Conservation (phyloP, 30 jellyfish, hydroid and myxozoan genomes). For the Pelagia noctiluca region DNA sequence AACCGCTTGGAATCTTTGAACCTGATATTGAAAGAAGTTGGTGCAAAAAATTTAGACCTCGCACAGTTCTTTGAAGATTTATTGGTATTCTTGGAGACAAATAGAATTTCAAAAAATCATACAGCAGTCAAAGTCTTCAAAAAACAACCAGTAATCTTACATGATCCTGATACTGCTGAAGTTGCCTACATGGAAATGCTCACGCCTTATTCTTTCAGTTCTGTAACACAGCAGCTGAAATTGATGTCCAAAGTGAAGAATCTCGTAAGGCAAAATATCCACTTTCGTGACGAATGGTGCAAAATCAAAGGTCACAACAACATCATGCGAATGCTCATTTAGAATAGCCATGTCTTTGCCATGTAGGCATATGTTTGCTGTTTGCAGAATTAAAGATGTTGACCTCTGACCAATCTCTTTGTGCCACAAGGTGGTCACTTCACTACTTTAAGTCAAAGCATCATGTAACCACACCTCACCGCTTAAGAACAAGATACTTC, state of each 20-base stretch:
- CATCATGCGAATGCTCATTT: neutral
- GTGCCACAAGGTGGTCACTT: neutral
- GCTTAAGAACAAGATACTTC: no score
- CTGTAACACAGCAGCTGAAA: neutral
- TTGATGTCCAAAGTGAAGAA: neutral
- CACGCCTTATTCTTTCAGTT: neutral
- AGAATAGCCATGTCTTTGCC: slow-evolving; percentile 1
- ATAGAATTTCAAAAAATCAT: neutral
- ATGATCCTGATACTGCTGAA: neutral
- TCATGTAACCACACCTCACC: neutral
- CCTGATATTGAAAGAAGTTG: neutral
- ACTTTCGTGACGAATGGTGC: neutral
- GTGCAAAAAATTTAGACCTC: neutral
- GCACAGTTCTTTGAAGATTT: slow-evolving; percentile 1
- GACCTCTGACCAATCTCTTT: neutral
- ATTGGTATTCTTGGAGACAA: neutral
- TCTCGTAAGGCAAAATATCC: neutral
- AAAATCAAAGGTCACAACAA: neutral
- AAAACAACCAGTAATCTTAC: neutral
- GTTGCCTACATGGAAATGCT: neutral
- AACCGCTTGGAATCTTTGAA: neutral
- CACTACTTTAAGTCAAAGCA: neutral
- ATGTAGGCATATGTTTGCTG: neutral
- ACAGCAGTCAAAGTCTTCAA: neutral
- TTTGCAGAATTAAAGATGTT: neutral